phyloP scores from a whole-genome alignment of 2,113 vertebrate species.

The Panthera tigris region DNA sequence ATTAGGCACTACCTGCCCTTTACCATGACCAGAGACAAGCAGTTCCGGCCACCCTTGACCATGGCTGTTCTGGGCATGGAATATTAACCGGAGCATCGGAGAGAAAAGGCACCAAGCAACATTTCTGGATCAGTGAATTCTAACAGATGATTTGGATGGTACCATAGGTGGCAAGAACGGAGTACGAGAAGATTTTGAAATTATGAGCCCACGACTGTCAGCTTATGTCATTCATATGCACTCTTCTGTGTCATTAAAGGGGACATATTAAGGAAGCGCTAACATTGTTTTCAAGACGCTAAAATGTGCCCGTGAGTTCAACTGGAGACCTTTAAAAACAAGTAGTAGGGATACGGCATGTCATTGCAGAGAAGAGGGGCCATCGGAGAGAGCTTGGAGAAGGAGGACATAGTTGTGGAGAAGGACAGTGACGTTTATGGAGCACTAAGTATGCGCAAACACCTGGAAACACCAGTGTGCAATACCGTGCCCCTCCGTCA shows the following conservation, averaged over 20 bases:
- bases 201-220: background rate
- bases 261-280: background rate
- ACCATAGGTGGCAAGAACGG: background rate
- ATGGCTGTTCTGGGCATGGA: background rate
- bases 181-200: background rate
- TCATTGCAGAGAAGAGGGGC: background rate
- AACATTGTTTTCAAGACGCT: constrained; percentile 24
- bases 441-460: background rate
- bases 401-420: background rate
- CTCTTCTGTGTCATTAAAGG: background rate
- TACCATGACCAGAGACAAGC: background rate
- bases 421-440: background rate
- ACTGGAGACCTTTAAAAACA: background rate
- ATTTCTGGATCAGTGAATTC: background rate
- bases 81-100: background rate
- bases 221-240: constrained; percentile 58
- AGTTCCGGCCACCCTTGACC: background rate
- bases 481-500: background rate
- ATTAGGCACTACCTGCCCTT: background rate
- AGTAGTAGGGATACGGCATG: constrained; percentile 8
- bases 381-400: background rate
- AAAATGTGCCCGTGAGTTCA: constrained; percentile 31
- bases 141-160: background rate
- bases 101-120: background rate
- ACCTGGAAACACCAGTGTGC: background rate